These are phyloP conservation scores for Danio tinwini DNA, from an alignment of 2,797 vertebrate species.

Conservation along the genomic window DNA sequence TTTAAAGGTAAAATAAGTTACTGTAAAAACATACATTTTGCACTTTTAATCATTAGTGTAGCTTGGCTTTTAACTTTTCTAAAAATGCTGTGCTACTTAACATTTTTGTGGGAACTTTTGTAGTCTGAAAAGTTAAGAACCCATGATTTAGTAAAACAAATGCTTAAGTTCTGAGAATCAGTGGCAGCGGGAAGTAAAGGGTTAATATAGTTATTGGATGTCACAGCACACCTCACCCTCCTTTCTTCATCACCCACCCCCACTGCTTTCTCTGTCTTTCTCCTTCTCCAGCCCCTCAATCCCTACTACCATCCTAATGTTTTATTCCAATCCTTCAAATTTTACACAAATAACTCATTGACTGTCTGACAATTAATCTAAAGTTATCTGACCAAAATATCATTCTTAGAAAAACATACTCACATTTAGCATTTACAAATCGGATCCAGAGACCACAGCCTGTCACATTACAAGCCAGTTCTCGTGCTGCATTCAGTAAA, in stretches of 20 bases:
- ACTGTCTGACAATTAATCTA: conserved; percentile 38
- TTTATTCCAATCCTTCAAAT: conserved; percentile 45
- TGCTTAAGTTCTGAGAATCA: neutral
- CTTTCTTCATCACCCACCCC: neutral
- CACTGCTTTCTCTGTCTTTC: neutral
- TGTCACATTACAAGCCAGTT: conserved; percentile 17
- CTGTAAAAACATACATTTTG: too few species aligned
- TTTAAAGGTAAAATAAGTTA: too few species aligned
- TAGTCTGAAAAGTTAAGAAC: too few species aligned
- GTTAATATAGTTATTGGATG: conserved; percentile 37
- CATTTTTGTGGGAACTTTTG: too few species aligned
- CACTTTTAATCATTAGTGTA: too few species aligned
- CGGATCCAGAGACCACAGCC: neutral
- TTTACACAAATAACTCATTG: conserved; percentile 55
- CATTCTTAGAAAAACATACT: neutral
- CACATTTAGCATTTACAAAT: conserved; percentile 17
- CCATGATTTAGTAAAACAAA: neutral
- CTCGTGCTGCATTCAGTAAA: conserved; percentile 29
- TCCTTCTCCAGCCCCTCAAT: neutral
- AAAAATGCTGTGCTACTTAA: too few species aligned
- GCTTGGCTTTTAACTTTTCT: too few species aligned
- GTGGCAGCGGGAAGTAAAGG: conserved; percentile 27
- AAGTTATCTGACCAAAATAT: conserved; percentile 1
- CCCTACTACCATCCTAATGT: conserved; percentile 19
- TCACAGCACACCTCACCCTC: conserved; percentile 24